Evolutionary conservation across 2,888 invertebrate genomes (phyloP).

Genomic region (Entomobrya multifasciata): DNA sequence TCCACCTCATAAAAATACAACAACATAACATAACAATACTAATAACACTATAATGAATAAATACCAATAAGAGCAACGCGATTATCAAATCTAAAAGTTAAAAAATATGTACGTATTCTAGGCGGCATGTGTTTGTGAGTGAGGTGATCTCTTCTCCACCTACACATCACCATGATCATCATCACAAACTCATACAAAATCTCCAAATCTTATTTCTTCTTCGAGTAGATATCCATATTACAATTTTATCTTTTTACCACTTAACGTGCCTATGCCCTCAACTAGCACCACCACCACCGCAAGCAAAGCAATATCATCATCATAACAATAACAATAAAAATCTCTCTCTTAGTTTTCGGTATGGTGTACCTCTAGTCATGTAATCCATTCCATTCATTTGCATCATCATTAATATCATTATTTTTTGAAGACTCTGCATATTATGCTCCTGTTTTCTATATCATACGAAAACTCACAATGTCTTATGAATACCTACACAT

Average conservation of each 20-base stretch:
- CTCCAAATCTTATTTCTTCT: not conserved
- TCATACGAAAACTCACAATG: not conserved
- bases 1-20: slow-evolving; percentile 16
- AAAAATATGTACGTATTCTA: not conserved
- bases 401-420: not conserved
- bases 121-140: not conserved
- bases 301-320: slow-evolving; percentile 8
- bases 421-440: not conserved
- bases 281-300: not conserved
- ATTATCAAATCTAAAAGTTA: slow-evolving; percentile 28
- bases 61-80: not conserved
- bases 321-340: slow-evolving; percentile 39
- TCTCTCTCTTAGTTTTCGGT: not conserved
- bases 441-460: not conserved
- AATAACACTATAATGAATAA: slow-evolving; percentile 22
- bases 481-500: slow-evolving; percentile 3
- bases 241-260: too few relatives aligned
- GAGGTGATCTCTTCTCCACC: not conserved
- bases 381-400: slow-evolving; percentile 11
- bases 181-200: not conserved
- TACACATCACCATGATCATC: not conserved
- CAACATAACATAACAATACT: slow-evolving; percentile 8
- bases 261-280: not conserved
- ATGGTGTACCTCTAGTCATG: not conserved
- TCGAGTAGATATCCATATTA: not conserved